phyloP scores from a whole-genome alignment of 2,113 vertebrate species.

The Amblyopsis rosae region DNA sequence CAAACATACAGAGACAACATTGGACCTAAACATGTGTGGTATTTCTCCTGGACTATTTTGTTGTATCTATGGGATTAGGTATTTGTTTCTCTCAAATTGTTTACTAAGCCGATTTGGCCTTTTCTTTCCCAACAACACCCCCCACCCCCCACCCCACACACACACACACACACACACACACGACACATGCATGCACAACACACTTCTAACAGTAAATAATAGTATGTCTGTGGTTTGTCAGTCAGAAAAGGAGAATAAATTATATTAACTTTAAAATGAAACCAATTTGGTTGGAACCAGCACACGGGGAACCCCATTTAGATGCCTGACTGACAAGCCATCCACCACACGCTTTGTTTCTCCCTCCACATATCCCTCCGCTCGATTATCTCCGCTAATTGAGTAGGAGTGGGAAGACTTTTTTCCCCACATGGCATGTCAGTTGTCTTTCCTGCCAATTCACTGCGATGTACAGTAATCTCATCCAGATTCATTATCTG shows the following conservation, averaged over 20 bases:
- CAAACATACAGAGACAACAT: background rate
- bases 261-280: no score
- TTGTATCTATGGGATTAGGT: background rate
- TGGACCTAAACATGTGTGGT: conserved; percentile 7
- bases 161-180: no score
- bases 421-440: background rate
- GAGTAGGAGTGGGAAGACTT: conserved; percentile 5
- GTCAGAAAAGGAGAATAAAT: no score
- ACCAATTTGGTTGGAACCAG: background rate
- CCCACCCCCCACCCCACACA: background rate
- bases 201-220: no score
- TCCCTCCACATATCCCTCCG: background rate
- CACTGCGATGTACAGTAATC: background rate
- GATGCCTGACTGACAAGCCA: conserved; percentile 1
- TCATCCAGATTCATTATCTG: conserved; percentile 32
- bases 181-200: no score
- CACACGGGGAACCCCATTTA: conserved; percentile 8
- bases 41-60: conserved; percentile 6
- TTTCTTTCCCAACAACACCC: background rate
- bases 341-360: conserved; percentile 10
- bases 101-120: background rate
- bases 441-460: background rate
- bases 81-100: conserved; percentile 2
- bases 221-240: no score
- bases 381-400: conserved; percentile 13